phyloP scores from a whole-genome alignment of 2,797 vertebrate genomes.

The Poeciliopsis infans region DNA sequence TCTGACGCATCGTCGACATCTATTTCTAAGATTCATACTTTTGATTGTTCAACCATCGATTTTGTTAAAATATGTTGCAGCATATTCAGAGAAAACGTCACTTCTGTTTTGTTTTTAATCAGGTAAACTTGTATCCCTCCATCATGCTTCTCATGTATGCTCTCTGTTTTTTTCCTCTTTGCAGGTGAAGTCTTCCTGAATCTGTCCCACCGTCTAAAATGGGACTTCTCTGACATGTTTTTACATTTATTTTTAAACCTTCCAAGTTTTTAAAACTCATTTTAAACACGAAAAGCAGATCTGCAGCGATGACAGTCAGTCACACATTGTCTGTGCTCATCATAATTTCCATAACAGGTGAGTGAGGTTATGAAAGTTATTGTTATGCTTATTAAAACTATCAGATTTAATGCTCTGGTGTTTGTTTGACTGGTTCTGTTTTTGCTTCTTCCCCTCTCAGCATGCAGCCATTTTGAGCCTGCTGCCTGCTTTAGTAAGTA shows the following conservation, averaged over 20 bases:
- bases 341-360: slow-evolving; percentile 73
- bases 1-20: not conserved
- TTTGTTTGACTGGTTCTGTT: slow-evolving; percentile 20
- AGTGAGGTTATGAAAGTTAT: slow-evolving; percentile 28
- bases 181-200: slow-evolving; percentile 72
- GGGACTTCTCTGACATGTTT: slow-evolving; percentile 52
- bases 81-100: not conserved
- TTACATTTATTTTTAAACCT: slow-evolving; percentile 7
- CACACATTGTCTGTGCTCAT: slow-evolving; percentile 56
- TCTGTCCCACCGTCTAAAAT: slow-evolving; percentile 39
- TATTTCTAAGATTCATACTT: not conserved
- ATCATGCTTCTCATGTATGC: not conserved
- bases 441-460: slow-evolving; percentile 47
- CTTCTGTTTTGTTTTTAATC: not conserved
- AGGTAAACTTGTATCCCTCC: not conserved
- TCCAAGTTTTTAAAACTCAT: slow-evolving; percentile 35
- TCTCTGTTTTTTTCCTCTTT: slow-evolving; percentile 27
- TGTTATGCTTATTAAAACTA: not conserved
- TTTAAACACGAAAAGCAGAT: slow-evolving; percentile 17
- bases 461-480: slow-evolving; percentile 58
- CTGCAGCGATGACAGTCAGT: slow-evolving; percentile 64
- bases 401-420: not conserved
- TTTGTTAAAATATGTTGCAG: not conserved
- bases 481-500: slow-evolving; percentile 72
- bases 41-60: not conserved